Base-by-base conservation (phyloP, 2,113 vertebrate species). In the Xiphophorus couchianus region DNA sequence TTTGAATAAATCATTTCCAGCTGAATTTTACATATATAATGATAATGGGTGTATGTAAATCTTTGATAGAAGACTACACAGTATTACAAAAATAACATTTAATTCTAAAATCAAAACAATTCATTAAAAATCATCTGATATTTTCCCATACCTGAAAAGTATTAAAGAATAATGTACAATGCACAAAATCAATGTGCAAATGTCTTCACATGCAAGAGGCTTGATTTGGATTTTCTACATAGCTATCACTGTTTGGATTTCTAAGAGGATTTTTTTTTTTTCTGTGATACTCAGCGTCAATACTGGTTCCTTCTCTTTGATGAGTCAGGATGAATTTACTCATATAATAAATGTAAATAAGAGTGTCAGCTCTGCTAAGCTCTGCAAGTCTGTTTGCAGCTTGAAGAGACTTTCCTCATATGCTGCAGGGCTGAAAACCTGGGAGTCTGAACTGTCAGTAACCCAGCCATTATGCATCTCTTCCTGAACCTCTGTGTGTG, bases 291-390 rank as follows among this genome's bases (percentile, higher is more conserved):
- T 80, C 60, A 31, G 31, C 71, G 65, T 84, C 84, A 86, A 86
- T 84, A 80, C 76, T n/a, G 74, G 44, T 71, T 82, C 72, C 83
- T 86, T 78, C 78, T 42, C 65, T 62, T 66, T 86, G 88, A 89
- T 86, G 86, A 89, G 86, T 88, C 87, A 90, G 88, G 76, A 62
- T 76, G 86, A 91, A 87, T 86, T 88, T 76, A 58, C 25, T 58
- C 51, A 83, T 82, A 87, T 42, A 79, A 72, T 75, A 84, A 87
- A 91, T 91, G 83, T 81, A 86, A 91, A 92, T 90, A 82, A 88
- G 84, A 85, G 35, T 78, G 77, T 63, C 69, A 22, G 51, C 51
- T 83, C 78, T 82, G 84, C 78, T 75, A 77, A 84, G 66, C 66
- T 77, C 48, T 76, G 29, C 66, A 66, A 60, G 62, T 76, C 65